These are phyloP conservation scores for Alloscopus bannaensis DNA, from an alignment of 2,888 invertebrate genomes.

Conservation along the genomic window DNA sequence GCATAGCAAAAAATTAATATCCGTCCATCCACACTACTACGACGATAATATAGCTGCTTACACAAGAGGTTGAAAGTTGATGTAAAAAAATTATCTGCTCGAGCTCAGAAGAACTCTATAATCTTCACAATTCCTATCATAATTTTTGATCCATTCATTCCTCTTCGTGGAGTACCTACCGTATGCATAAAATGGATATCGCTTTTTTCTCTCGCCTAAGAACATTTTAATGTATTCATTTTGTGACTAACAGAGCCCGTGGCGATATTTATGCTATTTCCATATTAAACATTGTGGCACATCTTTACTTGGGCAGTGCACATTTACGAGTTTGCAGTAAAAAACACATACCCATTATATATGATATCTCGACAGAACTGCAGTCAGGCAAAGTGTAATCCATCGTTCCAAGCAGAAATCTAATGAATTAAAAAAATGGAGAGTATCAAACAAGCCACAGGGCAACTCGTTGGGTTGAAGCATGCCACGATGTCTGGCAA, in stretches of 20 bases:
- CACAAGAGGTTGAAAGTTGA: constrained; percentile 6
- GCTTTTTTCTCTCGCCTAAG: constrained; percentile 19
- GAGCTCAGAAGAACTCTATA: constrained; percentile 10
- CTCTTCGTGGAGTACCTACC: constrained; percentile 11
- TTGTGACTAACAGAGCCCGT: constrained; percentile 25
- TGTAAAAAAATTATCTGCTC: constrained; percentile 1
- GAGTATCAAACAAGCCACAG: too few species aligned
- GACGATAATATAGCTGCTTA: background rate
- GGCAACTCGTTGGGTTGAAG: too few species aligned
- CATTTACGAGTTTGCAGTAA: too few species aligned
- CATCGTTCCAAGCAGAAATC: too few species aligned
- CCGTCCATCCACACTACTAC: background rate
- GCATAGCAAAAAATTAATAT: background rate
- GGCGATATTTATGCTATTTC: constrained; percentile 49
- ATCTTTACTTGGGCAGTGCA: background rate
- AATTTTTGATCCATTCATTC: constrained; percentile 34
- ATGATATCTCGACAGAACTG: too few species aligned
- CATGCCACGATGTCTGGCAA: too few species aligned
- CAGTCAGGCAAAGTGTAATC: background rate
- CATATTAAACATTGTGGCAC: constrained; percentile 60
- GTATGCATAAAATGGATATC: constrained; percentile 1
- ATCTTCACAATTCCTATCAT: constrained; percentile 12
- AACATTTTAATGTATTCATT: constrained; percentile 29
- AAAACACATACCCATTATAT: too few species aligned
- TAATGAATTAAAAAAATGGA: too few species aligned